Percentiles rank a stretch among this genome's conserved stretches.
Conservation (phyloP, 2,113 vertebrate species). For the Takifugu flavidus region DNA sequence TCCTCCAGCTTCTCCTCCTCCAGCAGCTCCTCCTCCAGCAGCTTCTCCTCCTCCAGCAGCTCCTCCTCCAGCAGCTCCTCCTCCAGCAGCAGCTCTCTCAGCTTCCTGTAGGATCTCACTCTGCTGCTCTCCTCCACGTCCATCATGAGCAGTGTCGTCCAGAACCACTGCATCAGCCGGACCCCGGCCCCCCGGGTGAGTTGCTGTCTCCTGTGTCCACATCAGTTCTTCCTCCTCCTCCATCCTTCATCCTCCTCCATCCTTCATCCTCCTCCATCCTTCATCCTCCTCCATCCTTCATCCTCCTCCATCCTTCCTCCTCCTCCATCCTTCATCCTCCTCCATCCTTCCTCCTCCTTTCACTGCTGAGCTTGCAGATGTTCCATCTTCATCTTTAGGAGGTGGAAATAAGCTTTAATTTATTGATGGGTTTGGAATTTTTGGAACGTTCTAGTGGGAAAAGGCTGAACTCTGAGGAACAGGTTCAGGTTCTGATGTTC, state of each 20-base stretch:
- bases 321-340: background rate
- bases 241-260: too few relatives aligned
- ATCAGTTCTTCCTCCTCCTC: background rate
- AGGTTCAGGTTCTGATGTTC: too few relatives aligned
- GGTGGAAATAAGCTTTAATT: constrained; percentile 30
- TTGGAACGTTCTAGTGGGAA: constrained; percentile 1
- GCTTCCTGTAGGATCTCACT: background rate
- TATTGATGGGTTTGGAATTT: constrained; percentile 37
- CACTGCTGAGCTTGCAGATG: background rate
- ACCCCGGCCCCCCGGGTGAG: constrained; percentile 75
- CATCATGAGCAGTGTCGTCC: constrained; percentile 67
- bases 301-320: background rate
- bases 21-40: too few relatives aligned
- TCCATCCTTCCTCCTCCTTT: background rate
- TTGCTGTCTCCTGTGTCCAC: background rate
- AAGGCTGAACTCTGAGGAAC: background rate
- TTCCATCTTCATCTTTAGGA: constrained; percentile 14
- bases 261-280: background rate
- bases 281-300: background rate
- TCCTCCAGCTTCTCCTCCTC: too few relatives aligned
- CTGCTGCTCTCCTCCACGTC: background rate
- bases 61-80: too few relatives aligned
- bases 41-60: too few relatives aligned
- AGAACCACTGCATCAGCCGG: constrained; percentile 70
- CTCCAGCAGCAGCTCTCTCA: background rate